Base-by-base conservation (phyloP, 1,140 invertebrate species). In the Drosophila triauraria region DNA sequence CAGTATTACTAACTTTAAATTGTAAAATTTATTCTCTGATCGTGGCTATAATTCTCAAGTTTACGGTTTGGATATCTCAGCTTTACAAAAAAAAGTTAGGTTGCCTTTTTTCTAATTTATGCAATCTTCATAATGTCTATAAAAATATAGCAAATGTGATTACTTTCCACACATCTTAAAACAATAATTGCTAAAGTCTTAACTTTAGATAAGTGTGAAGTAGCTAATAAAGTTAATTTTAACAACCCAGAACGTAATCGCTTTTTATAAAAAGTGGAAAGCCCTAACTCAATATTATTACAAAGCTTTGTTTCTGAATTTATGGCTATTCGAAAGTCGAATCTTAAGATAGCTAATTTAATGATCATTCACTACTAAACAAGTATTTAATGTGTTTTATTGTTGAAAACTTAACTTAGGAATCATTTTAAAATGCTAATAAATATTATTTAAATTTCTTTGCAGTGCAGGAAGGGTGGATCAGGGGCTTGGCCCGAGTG, bases 401-500 rank as follows among this genome's bases (percentile, higher is more conserved):
- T 20, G 20, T 46, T 10, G 2, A 7, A 3, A 17, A 35, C 1
- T n/a, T 10, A 32, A 6, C 9, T 17, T 17, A 8, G 2, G 17
- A 13, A 35, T 35, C 0, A 8, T 38, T 54, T 38, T 38, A 54
- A 0, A 38, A 23, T 2, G 1, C 1, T 1, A 4, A 4, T 2
- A 38, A 9, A 2, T 2, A 10, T 4, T 58, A 8, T n/a, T 23
- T 12, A 20, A 20, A 10, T 6, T 25, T 44, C 6, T 67, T 27
- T 30, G 1, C 62, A 58, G 72, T 42, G 61, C 40, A 53, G 17
- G 38, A 30, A 67, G 57, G 27, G 43, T 46, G 59, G 70, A 71
- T 38, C 67, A 71, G 69, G 69, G 69, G 69, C 69, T 72, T 58
- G 58, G 46, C 40, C 51, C 67, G 59, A 74, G 78, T 63, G 84